Evolutionary conservation across 2,113 vertebrate species (phyloP).

Genomic region (Rhizomys pruinosus): DNA sequence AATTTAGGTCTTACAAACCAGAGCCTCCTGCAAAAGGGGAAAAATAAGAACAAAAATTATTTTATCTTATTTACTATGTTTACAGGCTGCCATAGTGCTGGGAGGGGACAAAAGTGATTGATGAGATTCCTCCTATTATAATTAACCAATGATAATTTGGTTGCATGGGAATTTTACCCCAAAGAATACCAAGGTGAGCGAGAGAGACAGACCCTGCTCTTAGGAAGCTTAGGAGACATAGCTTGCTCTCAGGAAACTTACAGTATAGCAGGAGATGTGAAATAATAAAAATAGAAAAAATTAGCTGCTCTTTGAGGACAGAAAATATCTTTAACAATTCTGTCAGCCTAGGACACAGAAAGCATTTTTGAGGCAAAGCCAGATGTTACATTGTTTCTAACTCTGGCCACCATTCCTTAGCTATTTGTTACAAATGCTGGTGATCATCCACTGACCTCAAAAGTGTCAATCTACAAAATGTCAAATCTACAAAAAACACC

Average conservation of each 20-base stretch:
- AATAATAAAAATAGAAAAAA: slow-evolving; percentile 8
- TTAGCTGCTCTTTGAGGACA: neutral
- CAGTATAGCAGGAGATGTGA: neutral
- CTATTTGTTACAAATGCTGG: neutral
- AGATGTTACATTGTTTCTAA: neutral
- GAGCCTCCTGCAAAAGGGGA: neutral
- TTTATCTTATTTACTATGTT: slow-evolving; percentile 21
- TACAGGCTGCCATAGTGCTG: neutral
- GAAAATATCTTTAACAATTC: neutral
- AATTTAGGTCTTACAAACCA: slow-evolving; percentile 23
- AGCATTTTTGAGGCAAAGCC: neutral
- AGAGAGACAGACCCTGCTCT: neutral
- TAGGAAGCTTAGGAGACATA: too few relatives aligned
- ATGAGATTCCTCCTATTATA: neutral
- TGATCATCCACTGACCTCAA: neutral
- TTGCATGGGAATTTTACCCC: neutral
- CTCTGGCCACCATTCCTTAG: neutral
- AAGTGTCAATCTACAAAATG: too few relatives aligned
- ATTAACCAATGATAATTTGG: slow-evolving; percentile 30
- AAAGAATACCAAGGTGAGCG: neutral
- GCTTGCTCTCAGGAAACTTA: neutral
- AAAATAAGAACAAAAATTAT: neutral
- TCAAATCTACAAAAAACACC: neutral
- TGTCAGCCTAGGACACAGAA: neutral
- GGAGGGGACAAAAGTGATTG: neutral